Evolutionary conservation across 2,113 vertebrate genomes (phyloP).

Genomic region (Malaclemys terrapin): DNA sequence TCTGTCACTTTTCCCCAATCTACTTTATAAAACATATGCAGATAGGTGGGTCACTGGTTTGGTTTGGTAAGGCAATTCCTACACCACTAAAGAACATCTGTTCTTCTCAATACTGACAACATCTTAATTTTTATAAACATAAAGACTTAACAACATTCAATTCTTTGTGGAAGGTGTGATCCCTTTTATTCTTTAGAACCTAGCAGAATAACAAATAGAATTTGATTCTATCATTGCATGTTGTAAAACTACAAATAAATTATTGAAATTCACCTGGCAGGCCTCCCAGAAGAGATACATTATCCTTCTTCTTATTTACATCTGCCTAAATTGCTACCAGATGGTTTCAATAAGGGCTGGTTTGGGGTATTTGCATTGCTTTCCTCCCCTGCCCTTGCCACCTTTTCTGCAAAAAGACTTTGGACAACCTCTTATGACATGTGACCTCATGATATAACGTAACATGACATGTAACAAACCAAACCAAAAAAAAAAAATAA

Average conservation of each 20-base stretch:
- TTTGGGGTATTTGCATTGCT: neutral
- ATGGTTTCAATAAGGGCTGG: neutral
- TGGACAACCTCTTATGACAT: neutral
- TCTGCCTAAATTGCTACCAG: neutral
- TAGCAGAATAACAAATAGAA: neutral
- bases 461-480: neutral
- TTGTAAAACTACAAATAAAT: neutral
- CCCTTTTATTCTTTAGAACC: neutral
- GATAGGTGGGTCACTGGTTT: neutral
- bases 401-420: neutral
- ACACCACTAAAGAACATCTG: neutral
- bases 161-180: neutral
- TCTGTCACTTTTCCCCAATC: slow-evolving; percentile 31
- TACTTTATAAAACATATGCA: neutral
- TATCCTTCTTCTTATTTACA: neutral
- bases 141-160: neutral
- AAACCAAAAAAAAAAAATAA: neutral
- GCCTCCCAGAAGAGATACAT: neutral
- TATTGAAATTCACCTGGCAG: neutral
- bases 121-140: neutral
- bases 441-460: neutral
- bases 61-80: neutral
- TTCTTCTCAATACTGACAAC: neutral
- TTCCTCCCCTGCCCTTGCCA: neutral
- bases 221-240: accelerated